Evolutionary conservation across 2,888 invertebrate genomes (phyloP).

Genomic region (Drosophila dives): DNA sequence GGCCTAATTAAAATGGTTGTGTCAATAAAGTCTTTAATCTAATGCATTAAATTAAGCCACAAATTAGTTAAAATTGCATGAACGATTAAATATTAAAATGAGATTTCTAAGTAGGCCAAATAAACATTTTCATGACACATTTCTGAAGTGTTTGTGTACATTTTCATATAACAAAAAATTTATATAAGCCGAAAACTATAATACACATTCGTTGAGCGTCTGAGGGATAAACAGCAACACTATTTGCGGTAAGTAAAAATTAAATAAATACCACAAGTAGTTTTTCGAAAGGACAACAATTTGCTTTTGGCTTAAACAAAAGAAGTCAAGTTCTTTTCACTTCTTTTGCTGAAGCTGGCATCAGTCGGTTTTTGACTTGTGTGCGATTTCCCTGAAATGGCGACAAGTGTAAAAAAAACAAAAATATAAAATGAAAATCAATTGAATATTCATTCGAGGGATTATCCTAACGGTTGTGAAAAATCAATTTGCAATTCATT

Average conservation of each 20-base stretch:
- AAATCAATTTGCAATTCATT: constrained; percentile 1
- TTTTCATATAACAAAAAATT: constrained; percentile 23
- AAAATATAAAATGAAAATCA: background rate
- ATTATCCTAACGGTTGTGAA: background rate
- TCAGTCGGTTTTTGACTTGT: background rate
- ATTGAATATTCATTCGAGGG: background rate
- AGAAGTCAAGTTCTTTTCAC: background rate
- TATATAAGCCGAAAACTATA: constrained; percentile 17
- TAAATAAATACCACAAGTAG: background rate
- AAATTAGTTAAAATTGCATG: background rate
- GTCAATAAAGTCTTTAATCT: background rate
- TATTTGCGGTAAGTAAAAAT: constrained; percentile 24
- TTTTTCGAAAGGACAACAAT: background rate
- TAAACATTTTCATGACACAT: constrained; percentile 17
- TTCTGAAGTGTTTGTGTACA: constrained; percentile 32
- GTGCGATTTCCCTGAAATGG: background rate
- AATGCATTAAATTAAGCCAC: background rate
- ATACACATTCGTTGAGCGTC: constrained; percentile 7
- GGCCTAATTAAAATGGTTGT: constrained; percentile 41
- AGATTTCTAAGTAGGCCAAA: constrained; percentile 22
- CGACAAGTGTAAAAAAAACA: too few relatives aligned
- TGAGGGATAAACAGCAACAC: background rate
- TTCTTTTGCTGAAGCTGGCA: too few relatives aligned
- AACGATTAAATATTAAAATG: background rate
- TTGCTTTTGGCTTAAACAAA: background rate